Base-by-base conservation (phyloP, 2,113 vertebrate genomes). In the Menura novaehollandiae region DNA sequence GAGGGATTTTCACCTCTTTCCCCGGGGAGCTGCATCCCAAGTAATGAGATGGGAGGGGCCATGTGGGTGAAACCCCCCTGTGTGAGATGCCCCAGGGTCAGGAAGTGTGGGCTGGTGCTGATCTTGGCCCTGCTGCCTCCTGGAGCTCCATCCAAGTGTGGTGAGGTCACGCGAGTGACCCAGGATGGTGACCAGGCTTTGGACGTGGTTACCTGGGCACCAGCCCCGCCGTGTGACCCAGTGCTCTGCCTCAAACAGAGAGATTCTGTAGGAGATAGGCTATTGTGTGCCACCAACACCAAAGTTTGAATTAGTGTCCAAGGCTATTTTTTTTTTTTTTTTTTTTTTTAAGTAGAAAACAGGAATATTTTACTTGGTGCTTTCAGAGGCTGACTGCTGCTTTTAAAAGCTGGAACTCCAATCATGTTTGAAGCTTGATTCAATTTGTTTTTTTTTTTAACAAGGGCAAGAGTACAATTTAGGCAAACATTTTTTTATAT, bases 401-500 rank as follows among this genome's bases (percentile, higher is more conserved):
- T 97, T 93, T 95, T 78, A 79, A 74, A 90, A 95, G 76, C 92
- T 94, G 51, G 90, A 95, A 68, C 63, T 59, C 51, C 59, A 85
- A 15, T 83, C 41, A 37, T 67, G 52, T 96, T 95, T 88, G 86
- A 86, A 86, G 49, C 51, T 78, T 75, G 85, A 80, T 44, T 88
- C 67, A 58, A 52, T 63, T 67, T 63, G 20, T 69, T 39, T 39
- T 53, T 28, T 63, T 56, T 58, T 74, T 75, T 24, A 71, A 91
- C 82, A 92, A 97, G 86, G 71, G 62, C 49, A 88, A 96, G 88
- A 89, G 72, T 74, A 83, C n/a, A 87, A 71, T 93, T 97, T 87
- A 92, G 60, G 49, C 73, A 95, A 96, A 96, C 32, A 75, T 47
- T 69, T 84, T 56, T 75, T 24, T 32, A 20, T 39, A 15, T n/a